Evolutionary conservation across 1,140 invertebrate species (phyloP).

Genomic region (Trypoxylus dichotomus): DNA sequence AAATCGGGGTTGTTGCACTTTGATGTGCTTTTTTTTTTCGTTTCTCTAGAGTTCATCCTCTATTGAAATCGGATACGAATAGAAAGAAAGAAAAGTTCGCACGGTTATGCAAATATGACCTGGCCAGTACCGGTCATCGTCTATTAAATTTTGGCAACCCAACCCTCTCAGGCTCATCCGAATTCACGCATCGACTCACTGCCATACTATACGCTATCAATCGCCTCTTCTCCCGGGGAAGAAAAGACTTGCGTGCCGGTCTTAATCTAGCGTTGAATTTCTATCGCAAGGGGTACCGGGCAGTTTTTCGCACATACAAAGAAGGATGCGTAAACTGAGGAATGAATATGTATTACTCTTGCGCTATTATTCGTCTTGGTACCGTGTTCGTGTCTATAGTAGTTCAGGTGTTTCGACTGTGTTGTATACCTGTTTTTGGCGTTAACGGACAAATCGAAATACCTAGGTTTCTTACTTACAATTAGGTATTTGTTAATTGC

Average conservation of each 20-base stretch:
- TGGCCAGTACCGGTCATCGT: neutral
- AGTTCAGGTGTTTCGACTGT: neutral
- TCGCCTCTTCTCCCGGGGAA: neutral
- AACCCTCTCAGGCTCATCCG: neutral
- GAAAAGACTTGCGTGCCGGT: neutral
- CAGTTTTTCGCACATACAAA: constrained; percentile 3
- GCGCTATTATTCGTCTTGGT: neutral
- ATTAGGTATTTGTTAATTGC: neutral
- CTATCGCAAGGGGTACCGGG: neutral
- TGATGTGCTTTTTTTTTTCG: neutral
- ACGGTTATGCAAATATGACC: constrained; percentile 6
- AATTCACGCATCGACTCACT: constrained; percentile 1
- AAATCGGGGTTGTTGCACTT: neutral
- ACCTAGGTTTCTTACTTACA: neutral
- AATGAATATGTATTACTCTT: neutral
- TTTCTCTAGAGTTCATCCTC: neutral
- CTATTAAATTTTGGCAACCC: constrained; percentile 2
- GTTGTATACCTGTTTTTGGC: neutral
- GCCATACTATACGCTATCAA: neutral
- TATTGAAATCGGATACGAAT: constrained; percentile 2
- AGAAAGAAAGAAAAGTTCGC: constrained; percentile 6
- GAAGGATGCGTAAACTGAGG: neutral
- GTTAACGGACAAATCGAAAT: neutral
- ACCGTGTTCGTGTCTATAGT: neutral
- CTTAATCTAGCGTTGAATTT: constrained; percentile 3